Conservation (phyloP, 35 echinoderm and acorn worm genomes). For the Antedon bifida region DNA sequence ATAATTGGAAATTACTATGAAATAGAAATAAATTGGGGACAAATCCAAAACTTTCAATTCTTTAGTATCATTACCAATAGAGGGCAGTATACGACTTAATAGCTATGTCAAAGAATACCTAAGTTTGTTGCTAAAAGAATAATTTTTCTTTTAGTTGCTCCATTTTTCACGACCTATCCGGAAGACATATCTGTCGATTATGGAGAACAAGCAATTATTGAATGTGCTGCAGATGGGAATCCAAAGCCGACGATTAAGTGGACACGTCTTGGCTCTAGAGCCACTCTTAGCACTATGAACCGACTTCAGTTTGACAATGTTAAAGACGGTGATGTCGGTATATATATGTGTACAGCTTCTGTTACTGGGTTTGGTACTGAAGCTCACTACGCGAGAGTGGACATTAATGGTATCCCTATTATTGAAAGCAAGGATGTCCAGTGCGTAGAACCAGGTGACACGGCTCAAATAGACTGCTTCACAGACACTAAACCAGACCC, state of each 20-base stretch:
- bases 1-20: too few relatives aligned
- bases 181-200: slow-evolving; percentile 44
- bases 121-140: too few relatives aligned
- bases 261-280: slow-evolving; percentile 58
- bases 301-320: slow-evolving; percentile 74
- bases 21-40: too few relatives aligned
- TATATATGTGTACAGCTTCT: slow-evolving; percentile 42
- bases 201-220: slow-evolving; percentile 48
- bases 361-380: slow-evolving; percentile 58
- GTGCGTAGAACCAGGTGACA: slow-evolving; percentile 15
- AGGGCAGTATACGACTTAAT: too few relatives aligned
- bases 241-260: slow-evolving; percentile 72
- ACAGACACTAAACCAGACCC: slow-evolving; percentile 69
- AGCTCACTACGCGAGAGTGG: slow-evolving; percentile 32
- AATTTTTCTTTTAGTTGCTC: slow-evolving; percentile 42
- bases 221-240: slow-evolving; percentile 69
- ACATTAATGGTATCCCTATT: slow-evolving; percentile 54
- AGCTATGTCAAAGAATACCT: too few relatives aligned
- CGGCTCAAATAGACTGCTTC: slow-evolving; percentile 27
- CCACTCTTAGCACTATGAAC: slow-evolving; percentile 78
- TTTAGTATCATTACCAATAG: too few relatives aligned
- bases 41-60: too few relatives aligned
- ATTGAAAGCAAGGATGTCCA: slow-evolving; percentile 24
- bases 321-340: slow-evolving; percentile 32
- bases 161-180: slow-evolving; percentile 41